Conservation (phyloP, 2,888 invertebrate species). For the Mellilla xanthometata region DNA sequence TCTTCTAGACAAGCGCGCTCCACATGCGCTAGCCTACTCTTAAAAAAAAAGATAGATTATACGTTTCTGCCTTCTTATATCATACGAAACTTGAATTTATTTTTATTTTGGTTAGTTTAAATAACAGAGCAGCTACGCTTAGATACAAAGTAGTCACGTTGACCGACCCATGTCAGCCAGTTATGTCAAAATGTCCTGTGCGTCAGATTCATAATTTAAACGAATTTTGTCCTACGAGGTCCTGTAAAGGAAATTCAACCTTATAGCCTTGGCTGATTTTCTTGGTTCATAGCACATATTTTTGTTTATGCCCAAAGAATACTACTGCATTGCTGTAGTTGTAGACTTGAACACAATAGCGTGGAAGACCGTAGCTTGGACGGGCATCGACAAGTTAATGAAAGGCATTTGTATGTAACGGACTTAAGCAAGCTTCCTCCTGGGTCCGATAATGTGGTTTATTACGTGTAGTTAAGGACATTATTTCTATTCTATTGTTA, state of each 20-base stretch:
- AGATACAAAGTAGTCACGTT: neutral
- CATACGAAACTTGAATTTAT: too few relatives aligned
- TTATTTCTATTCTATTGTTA: constrained; percentile 5
- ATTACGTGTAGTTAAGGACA: constrained; percentile 58
- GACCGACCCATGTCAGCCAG: neutral
- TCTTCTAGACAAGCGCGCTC: too few relatives aligned
- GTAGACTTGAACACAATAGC: constrained; percentile 60
- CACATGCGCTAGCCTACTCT: too few relatives aligned
- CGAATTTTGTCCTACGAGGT: constrained; percentile 1
- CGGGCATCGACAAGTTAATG: constrained; percentile 75
- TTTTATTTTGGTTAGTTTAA: too few relatives aligned
- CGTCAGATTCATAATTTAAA: constrained; percentile 10
- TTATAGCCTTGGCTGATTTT: neutral
- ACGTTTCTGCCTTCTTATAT: too few relatives aligned
- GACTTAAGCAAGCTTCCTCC: constrained; percentile 73
- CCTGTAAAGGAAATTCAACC: constrained; percentile 1
- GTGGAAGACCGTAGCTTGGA: constrained; percentile 54
- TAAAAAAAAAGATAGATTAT: too few relatives aligned
- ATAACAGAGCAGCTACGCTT: too few relatives aligned
- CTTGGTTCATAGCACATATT: constrained; percentile 1
- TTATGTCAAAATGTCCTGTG: constrained; percentile 5
- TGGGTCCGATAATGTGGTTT: constrained; percentile 56
- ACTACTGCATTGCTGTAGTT: constrained; percentile 36
- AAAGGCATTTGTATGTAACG: constrained; percentile 81
- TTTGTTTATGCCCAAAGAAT: constrained; percentile 14